Evolutionary conservation across 1,140 invertebrate genomes (phyloP).

Genomic region (Habropoda laboriosa): DNA sequence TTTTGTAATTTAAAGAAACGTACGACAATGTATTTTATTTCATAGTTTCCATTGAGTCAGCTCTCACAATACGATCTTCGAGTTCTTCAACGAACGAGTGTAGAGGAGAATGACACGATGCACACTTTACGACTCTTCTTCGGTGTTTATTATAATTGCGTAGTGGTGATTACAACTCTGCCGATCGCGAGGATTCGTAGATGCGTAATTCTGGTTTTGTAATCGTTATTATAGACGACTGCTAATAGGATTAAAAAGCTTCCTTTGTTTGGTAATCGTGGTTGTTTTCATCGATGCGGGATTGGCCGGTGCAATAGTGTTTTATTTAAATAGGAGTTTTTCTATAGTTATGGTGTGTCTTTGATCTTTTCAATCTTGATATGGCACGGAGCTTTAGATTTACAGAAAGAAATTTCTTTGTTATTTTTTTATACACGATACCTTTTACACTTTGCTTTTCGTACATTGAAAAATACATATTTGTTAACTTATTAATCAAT

Average conservation of each 20-base stretch:
- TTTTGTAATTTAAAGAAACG: conserved; percentile 37
- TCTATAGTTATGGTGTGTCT: too few species aligned
- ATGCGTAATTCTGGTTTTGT: background rate
- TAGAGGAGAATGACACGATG: background rate
- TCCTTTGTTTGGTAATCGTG: background rate
- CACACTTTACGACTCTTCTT: background rate
- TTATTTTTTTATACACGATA: too few species aligned
- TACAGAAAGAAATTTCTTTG: too few species aligned
- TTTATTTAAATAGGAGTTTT: background rate
- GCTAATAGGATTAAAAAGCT: background rate
- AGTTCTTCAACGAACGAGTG: background rate
- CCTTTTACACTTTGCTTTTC: too few species aligned
- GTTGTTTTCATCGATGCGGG: background rate
- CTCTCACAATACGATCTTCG: background rate
- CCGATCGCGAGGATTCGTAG: background rate
- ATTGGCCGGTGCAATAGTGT: background rate
- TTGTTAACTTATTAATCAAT: too few species aligned
- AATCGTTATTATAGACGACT: background rate
- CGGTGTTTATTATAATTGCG: background rate
- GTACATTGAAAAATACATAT: too few species aligned
- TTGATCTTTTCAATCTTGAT: too few species aligned
- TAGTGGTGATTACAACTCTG: background rate
- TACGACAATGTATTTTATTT: conserved; percentile 2
- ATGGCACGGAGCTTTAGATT: too few species aligned
- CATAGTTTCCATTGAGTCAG: background rate